Base-by-base conservation (phyloP, 2,113 vertebrate genomes). In the Corvus moneduloides region DNA sequence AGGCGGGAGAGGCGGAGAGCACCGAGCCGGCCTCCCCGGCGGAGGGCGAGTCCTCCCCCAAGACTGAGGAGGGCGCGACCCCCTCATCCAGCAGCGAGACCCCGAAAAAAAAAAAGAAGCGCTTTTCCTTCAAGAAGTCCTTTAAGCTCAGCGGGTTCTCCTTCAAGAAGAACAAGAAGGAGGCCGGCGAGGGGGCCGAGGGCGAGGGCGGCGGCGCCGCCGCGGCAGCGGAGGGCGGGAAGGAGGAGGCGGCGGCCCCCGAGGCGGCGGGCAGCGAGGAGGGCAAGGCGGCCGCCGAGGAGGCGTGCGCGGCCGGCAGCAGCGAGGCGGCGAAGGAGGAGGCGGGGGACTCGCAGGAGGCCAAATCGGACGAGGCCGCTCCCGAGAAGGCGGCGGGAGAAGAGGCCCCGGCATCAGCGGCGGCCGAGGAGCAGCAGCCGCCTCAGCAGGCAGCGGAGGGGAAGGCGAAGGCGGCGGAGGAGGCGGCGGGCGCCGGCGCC, bases 91-190 rank as follows among this genome's bases (percentile, higher is more conserved):
- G 98, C 97, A 98, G 93, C 49, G 99, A 99, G 94, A 99, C 99
- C 73, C 99, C 99, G 41, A 99, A 99, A 98, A 99, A 99, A 98
- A 99, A 99, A 97, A 99, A 99, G 98, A 99, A 99, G 98, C 98
- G 98, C 84, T 99, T 99, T 97, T 99, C 99, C 94, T 99, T 99
- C 98, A 99, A 99, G 97, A 99, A 99, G 94, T 99, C 99, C 2
- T 99, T 99, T 98, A 99, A 99, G 98, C 97, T 99, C 39, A 99
- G 99, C 73, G 99, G 99, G 87, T 99, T 99, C 96, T 99, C 99
- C 80, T 99, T 99, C 97, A 99, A 99, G 98, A 99, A 99, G 97
- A 98, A 98, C 98, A 99, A 99, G 93, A 99, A 99, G 97, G 99
- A 99, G 96, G 98, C 98, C 0, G 98, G 98, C 16, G 98, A 99